Conservation (phyloP, 2,113 vertebrate species). For the Camelus dromedarius region DNA sequence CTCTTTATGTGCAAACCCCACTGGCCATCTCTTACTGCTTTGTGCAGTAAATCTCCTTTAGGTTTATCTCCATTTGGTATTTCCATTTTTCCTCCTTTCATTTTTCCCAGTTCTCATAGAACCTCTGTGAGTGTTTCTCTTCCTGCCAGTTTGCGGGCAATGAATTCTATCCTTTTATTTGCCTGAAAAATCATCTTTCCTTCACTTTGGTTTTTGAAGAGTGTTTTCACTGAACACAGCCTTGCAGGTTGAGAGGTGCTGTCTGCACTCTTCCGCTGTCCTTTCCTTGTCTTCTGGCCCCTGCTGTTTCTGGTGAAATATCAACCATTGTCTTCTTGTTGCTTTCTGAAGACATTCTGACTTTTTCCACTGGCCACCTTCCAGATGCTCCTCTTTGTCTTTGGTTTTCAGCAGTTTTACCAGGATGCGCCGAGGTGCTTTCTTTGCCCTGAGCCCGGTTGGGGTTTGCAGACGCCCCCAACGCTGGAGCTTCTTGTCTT, state of each 20-base stretch:
- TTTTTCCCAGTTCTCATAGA: background rate
- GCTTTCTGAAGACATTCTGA: background rate
- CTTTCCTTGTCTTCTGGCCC: background rate
- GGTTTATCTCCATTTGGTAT: background rate
- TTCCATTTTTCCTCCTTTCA: background rate
- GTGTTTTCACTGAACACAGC: background rate
- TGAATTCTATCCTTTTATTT: background rate
- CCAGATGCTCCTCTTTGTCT: background rate
- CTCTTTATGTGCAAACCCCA: background rate
- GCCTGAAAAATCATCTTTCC: background rate
- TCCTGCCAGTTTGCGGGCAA: background rate
- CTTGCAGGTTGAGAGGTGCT: background rate
- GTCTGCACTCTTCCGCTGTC: background rate
- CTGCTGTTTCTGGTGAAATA: background rate
- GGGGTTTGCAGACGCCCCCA: background rate
- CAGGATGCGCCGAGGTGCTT: too few relatives aligned
- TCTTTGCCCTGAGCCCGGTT: background rate
- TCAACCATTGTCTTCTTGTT: too few relatives aligned
- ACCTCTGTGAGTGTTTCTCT: background rate
- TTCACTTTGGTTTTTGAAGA: background rate
- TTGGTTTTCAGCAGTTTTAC: background rate
- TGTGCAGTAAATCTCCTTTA: background rate
- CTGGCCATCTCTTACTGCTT: background rate
- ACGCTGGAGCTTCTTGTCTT: background rate
- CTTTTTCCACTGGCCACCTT: background rate